Base-by-base conservation (phyloP, 2,888 invertebrate genomes). In the Pecten maximus region DNA sequence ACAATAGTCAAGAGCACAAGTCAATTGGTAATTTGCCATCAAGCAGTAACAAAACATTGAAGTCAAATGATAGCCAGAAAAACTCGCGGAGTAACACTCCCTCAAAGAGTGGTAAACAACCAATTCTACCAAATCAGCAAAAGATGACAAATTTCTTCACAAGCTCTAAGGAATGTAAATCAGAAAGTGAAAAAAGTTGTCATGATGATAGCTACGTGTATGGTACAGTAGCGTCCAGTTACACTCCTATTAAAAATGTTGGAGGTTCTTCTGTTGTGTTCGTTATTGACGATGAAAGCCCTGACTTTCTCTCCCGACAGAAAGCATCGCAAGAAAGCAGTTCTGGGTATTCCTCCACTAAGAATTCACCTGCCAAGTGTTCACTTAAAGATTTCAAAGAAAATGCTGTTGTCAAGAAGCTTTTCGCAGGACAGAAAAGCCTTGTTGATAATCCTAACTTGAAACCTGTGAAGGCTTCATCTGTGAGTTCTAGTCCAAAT, bases 231-330 rank as follows among this genome's bases (percentile, higher is more conserved):
- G 91, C 91, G 60, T 91, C 92, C 23, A 94, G 94, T 94, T 95
- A 92, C 91, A 94, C 94, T 2, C 94, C 94, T 28, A 92, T 94
- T 16, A 94, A 94, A 89, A 92, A 92, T 54, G 15, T 94, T 15
- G 91, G 40, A 40, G 90, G 92, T 8, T 92, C 92, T 39, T 89
- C 40, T 19, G 87, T 74, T 90, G 93, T 94, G 40, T 95, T 94
- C 88, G 91, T 94, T 40, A 93, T 92, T 92, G 94, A 94, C 88
- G 87, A 90, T 54, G 74, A 74, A 74, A 74, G 74, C 16, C 74
- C 74, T 0, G 28, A 74, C 74, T 74, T 74, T 74, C 74, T 0
- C 74, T 74, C 74, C 74, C 10, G 12, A 35, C 28, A 74, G 74
- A 74, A 74, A 74, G 10, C 74, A 4, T 74, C 74, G 35, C 74